phyloP scores from a whole-genome alignment of 2,113 vertebrate species.

The Labeo rohita region DNA sequence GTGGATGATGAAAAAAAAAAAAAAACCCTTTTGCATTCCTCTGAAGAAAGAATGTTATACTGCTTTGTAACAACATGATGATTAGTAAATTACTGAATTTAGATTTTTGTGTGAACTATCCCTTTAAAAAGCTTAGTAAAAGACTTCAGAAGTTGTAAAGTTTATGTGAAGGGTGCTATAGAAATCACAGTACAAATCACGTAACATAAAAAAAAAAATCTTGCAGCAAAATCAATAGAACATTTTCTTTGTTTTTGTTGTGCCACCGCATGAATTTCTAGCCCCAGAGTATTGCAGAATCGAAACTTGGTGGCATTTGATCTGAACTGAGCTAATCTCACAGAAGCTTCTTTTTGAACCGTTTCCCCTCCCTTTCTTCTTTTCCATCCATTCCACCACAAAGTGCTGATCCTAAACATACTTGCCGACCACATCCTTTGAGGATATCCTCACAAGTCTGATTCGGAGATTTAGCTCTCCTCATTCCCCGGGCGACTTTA shows the following conservation, averaged over 20 bases:
- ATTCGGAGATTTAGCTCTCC: constrained; percentile 24
- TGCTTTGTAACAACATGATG: background rate
- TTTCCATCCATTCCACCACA: constrained; percentile 16
- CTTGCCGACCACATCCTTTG: constrained; percentile 31
- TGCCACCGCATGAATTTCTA: background rate
- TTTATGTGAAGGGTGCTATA: background rate
- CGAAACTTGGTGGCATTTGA: constrained; percentile 16
- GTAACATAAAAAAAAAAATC: background rate
- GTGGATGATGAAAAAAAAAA: background rate
- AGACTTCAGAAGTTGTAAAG: constrained; percentile 1
- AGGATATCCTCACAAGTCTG: constrained; percentile 39
- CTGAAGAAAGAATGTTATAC: background rate
- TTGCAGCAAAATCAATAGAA: constrained; percentile 11
- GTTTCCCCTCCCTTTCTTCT: constrained; percentile 9
- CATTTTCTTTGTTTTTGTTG: constrained; percentile 11
- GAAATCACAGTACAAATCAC: constrained; percentile 23
- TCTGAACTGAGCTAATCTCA: constrained; percentile 19
- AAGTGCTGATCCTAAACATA: constrained; percentile 30
- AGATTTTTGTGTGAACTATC: constrained; percentile 49
- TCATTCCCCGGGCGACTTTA: constrained; percentile 25
- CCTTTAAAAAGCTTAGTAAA: constrained; percentile 3
- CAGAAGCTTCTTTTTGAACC: constrained; percentile 23
- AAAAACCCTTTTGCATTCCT: background rate
- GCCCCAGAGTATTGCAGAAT: constrained; percentile 17
- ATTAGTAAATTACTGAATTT: background rate